phyloP scores from a whole-genome alignment of 2,113 vertebrate species.

The Microcebus jonahi region DNA sequence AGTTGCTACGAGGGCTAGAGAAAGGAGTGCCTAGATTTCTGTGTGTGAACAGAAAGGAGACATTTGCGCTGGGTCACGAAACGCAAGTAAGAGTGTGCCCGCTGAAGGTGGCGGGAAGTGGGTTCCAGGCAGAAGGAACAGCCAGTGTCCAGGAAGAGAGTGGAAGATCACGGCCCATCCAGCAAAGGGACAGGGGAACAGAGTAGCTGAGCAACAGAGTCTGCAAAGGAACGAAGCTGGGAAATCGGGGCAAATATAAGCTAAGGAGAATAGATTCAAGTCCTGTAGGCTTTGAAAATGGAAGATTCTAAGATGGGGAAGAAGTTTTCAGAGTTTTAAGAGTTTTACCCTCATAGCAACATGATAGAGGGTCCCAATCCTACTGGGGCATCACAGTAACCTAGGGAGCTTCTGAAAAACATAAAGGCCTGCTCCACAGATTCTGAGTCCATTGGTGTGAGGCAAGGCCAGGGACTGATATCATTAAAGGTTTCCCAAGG shows the following conservation, averaged over 20 bases:
- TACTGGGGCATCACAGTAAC: not conserved
- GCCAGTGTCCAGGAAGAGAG: not conserved
- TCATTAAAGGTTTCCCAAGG: not conserved
- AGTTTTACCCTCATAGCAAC: not conserved
- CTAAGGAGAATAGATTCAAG: not conserved
- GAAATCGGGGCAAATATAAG: not conserved
- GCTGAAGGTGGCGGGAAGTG: not conserved
- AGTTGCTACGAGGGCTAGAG: not conserved
- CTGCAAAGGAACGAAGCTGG: not conserved
- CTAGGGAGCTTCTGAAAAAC: not conserved
- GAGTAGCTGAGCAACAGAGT: accelerated
- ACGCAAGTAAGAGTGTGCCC: not conserved
- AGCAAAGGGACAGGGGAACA: not conserved
- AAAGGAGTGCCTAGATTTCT: not conserved
- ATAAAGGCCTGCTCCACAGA: not conserved
- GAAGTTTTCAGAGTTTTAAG: not conserved
- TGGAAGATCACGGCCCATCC: accelerated
- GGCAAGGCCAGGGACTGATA: not conserved
- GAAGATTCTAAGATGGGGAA: not conserved
- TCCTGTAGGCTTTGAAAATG: not conserved
- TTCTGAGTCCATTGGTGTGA: not conserved
- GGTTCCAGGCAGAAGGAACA: not conserved
- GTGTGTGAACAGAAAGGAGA: not conserved
- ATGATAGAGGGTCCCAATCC: not conserved
- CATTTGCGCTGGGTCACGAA: not conserved